Percentiles rank a stretch among this genome's conserved stretches.
Conservation (phyloP, 2,113 vertebrate species). For the Notiomystis cincta region DNA sequence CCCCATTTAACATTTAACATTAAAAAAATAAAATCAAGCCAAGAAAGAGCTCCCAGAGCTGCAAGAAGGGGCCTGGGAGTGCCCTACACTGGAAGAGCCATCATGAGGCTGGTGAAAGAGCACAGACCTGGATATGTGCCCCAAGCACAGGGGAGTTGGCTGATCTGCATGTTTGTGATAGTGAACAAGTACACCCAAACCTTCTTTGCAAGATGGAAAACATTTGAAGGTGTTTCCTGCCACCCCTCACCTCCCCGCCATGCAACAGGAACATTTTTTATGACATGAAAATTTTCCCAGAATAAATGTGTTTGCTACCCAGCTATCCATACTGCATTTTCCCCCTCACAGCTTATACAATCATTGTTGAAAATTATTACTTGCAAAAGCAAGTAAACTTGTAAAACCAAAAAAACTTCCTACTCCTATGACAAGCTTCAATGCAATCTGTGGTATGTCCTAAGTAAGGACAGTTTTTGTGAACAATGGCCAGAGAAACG, state of each 20-base stretch:
- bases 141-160: not conserved
- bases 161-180: not conserved
- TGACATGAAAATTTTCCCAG: not conserved
- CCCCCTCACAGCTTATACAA: not conserved
- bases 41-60: not conserved
- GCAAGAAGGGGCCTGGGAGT: not conserved
- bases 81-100: not conserved
- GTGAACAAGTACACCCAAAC: not conserved
- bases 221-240: not conserved
- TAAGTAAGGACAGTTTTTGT: not conserved
- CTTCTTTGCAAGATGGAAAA: not conserved
- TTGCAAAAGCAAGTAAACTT: not conserved
- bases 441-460: not conserved
- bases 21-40: not conserved
- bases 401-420: too few species aligned
- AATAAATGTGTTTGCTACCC: not conserved
- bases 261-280: not conserved
- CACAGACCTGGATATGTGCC: not conserved
- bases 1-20: rapidly evolving
- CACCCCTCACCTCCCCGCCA: rapidly evolving
- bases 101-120: not conserved
- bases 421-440: not conserved
- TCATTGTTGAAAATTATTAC: not conserved
- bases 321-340: not conserved
- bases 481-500: not conserved